These are phyloP conservation scores for Falco columbarius DNA, from an alignment of 2,797 vertebrate genomes.

Conservation along the genomic window DNA sequence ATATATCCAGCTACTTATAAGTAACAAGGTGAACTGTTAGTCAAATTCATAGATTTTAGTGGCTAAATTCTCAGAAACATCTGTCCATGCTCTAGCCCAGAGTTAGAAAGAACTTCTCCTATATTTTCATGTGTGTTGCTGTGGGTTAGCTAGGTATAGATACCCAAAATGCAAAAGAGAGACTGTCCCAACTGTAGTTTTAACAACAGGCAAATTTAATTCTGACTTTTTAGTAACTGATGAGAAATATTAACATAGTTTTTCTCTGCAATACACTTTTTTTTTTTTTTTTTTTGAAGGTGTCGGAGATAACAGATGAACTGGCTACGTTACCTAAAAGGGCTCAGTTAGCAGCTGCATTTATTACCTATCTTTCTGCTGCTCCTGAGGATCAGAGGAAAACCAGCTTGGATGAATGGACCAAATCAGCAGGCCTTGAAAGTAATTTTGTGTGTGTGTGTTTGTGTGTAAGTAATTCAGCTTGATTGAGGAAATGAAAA, in stretches of 20 bases:
- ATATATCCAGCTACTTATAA: not conserved
- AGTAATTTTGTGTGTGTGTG: constrained; percentile 77
- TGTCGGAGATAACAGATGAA: constrained; percentile 92
- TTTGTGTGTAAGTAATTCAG: not conserved
- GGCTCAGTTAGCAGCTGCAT: constrained; percentile 92
- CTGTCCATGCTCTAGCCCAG: not conserved
- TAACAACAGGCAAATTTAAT: not conserved
- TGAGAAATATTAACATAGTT: not conserved
- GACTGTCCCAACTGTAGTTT: not conserved
- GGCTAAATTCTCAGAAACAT: not conserved
- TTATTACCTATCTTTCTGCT: constrained; percentile 94
- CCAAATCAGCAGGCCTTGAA: constrained; percentile 86
- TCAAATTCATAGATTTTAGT: not conserved
- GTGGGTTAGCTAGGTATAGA: not conserved
- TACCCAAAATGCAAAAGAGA: not conserved
- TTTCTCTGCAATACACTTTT: not conserved
- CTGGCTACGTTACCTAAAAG: constrained; percentile 88
- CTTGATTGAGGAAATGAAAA: not conserved
- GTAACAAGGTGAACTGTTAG: not conserved
- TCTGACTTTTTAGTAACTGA: not conserved
- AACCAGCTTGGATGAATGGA: constrained; percentile 89
- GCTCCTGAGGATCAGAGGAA: constrained; percentile 90
- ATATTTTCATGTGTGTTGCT: not conserved
- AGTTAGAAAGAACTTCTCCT: not conserved
- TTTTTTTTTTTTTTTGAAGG: constrained; percentile 72